Percentiles rank a stretch among this genome's conserved stretches.
Evolutionary conservation across 1,140 invertebrate species (phyloP).

Genomic region (Diorhabda elongata): DNA sequence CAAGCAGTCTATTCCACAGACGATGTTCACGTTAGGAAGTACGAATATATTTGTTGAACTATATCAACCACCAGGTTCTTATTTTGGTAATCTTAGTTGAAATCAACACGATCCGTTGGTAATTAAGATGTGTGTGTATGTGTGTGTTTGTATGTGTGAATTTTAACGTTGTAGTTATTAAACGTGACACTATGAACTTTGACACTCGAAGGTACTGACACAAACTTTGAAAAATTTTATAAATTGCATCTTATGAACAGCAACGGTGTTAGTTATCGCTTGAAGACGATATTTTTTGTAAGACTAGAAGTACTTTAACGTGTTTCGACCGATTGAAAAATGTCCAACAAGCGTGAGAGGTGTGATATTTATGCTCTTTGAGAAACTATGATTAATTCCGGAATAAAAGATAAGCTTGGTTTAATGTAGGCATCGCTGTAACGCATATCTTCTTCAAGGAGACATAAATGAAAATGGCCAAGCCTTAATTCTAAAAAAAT

Average conservation of each 20-base stretch:
- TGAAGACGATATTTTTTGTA: constrained; percentile 32
- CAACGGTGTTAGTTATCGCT: constrained; percentile 37
- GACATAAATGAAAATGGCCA: not conserved
- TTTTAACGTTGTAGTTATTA: constrained; percentile 23
- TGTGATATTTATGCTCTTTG: constrained; percentile 36
- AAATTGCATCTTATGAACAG: constrained; percentile 36
- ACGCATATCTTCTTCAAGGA: constrained; percentile 14
- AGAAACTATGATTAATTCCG: constrained; percentile 39
- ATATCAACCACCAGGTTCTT: too few relatives aligned
- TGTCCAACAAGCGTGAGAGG: constrained; percentile 35
- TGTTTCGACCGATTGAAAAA: constrained; percentile 35
- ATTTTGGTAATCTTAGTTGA: too few relatives aligned
- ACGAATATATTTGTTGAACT: too few relatives aligned
- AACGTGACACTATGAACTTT: constrained; percentile 27
- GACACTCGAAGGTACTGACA: constrained; percentile 14
- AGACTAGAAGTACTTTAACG: constrained; percentile 37
- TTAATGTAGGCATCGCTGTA: constrained; percentile 32
- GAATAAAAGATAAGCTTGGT: constrained; percentile 27
- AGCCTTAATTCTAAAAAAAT: not conserved
- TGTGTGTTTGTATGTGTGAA: constrained; percentile 1
- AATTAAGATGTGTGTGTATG: too few relatives aligned
- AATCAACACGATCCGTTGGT: too few relatives aligned
- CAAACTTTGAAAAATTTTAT: constrained; percentile 28
- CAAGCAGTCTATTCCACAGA: too few relatives aligned
- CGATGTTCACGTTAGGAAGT: too few relatives aligned